Percentiles rank a stretch among this genome's conserved stretches.
phyloP scores from a whole-genome alignment of 2,113 vertebrate genomes.

The Callorhinus ursinus region DNA sequence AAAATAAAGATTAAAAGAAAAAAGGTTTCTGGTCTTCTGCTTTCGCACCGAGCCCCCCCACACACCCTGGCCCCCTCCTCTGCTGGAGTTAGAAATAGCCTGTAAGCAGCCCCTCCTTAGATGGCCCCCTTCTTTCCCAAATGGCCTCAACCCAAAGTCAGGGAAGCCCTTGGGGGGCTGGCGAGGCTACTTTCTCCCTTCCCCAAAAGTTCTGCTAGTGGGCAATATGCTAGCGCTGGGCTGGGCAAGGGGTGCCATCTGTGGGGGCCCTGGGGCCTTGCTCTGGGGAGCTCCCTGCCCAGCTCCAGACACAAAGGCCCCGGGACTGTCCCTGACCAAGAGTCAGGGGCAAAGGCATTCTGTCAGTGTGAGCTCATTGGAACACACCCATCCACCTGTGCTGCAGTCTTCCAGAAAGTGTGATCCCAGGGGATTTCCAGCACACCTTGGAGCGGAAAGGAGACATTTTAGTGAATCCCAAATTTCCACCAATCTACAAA shows the following conservation, averaged over 20 bases:
- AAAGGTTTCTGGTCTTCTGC: neutral
- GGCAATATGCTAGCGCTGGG: neutral
- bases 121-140: neutral
- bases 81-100: neutral
- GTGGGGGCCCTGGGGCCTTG: neutral
- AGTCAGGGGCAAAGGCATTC: neutral
- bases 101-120: neutral
- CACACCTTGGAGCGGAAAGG: neutral
- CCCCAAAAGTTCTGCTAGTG: rapidly evolving
- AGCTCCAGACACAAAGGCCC: neutral
- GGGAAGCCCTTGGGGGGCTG: neutral
- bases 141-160: neutral
- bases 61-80: neutral
- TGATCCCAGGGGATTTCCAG: neutral
- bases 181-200: neutral
- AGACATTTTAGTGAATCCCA: neutral
- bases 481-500: neutral
- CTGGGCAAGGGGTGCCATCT: neutral
- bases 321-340: neutral
- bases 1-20: neutral
- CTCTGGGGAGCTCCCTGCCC: neutral
- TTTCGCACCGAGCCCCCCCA: neutral
- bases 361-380: neutral
- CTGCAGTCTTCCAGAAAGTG: neutral
- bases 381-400: neutral